Percentiles rank a stretch among this genome's conserved stretches.
Conservation (phyloP, 1,140 invertebrate species). For the Neoseiulus cucumeris region DNA sequence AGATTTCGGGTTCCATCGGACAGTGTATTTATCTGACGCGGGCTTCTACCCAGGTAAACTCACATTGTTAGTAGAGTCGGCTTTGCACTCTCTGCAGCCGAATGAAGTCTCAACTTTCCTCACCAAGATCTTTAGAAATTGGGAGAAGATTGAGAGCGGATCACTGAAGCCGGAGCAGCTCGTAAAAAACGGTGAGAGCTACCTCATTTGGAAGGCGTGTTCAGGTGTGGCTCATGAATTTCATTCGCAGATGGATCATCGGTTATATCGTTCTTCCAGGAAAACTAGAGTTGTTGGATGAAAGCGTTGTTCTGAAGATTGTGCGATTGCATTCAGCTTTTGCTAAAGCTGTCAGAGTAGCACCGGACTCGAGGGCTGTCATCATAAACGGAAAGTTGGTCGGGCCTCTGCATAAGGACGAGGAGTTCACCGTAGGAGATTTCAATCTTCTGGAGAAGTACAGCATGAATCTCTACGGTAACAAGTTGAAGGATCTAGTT, state of each 20-base stretch:
- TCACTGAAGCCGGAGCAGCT: not conserved
- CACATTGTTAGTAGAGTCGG: constrained; percentile 17
- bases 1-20: no score
- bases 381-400: constrained; percentile 68
- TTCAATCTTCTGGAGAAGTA: constrained; percentile 66
- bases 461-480: constrained; percentile 48
- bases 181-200: no score
- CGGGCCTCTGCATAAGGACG: constrained; percentile 53
- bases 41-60: not conserved
- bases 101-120: constrained; percentile 5
- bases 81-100: constrained; percentile 3
- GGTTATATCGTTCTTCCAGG: not conserved
- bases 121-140: not conserved
- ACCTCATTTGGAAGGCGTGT: no score
- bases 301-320: not conserved
- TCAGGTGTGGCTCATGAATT: no score
- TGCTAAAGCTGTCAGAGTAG: constrained; percentile 31
- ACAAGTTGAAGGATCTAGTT: constrained; percentile 49
- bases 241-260: not conserved
- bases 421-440: constrained; percentile 72
- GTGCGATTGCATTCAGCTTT: constrained; percentile 30
- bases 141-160: not conserved
- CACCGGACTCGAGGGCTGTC: constrained; percentile 39
- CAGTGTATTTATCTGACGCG: no score
- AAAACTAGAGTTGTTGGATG: not conserved